Evolutionary conservation across 2,113 vertebrate genomes (phyloP).

Genomic region (Podilymbus podiceps): DNA sequence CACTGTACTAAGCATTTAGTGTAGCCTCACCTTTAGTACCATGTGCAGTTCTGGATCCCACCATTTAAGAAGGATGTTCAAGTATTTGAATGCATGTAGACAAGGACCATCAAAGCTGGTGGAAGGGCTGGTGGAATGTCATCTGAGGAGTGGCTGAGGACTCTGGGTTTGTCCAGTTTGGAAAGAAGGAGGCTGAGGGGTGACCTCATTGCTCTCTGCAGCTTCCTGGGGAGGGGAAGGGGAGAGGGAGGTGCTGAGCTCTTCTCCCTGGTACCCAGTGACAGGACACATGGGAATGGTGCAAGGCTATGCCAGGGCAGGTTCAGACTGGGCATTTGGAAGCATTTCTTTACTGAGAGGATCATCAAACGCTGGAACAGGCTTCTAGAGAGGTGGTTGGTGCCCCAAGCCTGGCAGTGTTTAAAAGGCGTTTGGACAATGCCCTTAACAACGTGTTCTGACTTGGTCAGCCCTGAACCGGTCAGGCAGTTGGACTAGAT

Average conservation of each 20-base stretch:
- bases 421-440: not conserved
- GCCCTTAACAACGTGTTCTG: not conserved
- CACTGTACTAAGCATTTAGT: not conserved
- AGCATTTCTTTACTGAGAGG: not conserved
- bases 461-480: not conserved
- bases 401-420: not conserved
- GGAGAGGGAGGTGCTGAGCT: not conserved
- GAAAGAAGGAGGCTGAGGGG: not conserved
- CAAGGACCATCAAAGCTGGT: not conserved
- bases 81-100: not conserved
- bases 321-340: not conserved
- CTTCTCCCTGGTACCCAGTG: not conserved
- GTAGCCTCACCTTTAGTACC: not conserved
- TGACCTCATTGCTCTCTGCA: not conserved
- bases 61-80: not conserved
- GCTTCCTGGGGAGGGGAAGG: too few relatives aligned
- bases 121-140: not conserved
- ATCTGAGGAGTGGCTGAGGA: not conserved
- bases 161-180: not conserved
- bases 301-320: not conserved
- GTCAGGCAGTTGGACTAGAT: too few relatives aligned
- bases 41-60: not conserved
- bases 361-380: not conserved
- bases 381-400: not conserved
- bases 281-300: accelerated